Base-by-base conservation (phyloP, 1,140 invertebrate genomes). In the Zophobas atratus region DNA sequence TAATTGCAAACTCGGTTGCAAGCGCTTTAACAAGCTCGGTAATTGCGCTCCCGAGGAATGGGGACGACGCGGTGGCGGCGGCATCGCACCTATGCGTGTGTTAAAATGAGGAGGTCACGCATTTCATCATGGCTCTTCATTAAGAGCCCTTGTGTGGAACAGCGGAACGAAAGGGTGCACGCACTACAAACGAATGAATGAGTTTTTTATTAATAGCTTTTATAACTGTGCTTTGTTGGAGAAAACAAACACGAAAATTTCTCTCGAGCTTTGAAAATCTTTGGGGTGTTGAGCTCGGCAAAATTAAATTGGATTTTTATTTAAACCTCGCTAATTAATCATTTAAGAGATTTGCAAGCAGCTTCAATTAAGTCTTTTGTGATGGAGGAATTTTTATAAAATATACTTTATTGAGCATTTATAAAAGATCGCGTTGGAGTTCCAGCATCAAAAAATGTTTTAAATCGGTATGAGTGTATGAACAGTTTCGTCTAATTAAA, bases 1-100 rank as follows among this genome's bases (percentile, higher is more conserved):
- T 83, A 83, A 83, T 83, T 80, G 80, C 77, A 77, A 79, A 78
- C 71, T 80, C 78, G 73, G 51, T 51, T 63, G 80, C 72, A 77
- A 77, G 79, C 75, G 77, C 70, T 79, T 81, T 81, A 81, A 80
- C 79, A 80, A 78, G 80, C 79, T 78, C 41, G 51, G 77, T 83
- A 82, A 83, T 83, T 82, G 80, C 60, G 78, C 77, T 75, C 80
- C 71, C 20, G 77, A 76, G 79, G 77, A 73, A 32, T 46, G 76
- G 56, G 38, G 39, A 48, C 38, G 43, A 36, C 6, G 70, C 70
- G 36, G 35, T 38, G 63, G 38, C 34, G 63, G n/a, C 43, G 63
- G 20, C 41, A 20, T 20, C 38, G 60, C 56, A 60, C 56, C 56
- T 60, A 36, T 60, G 56, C 56, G 35, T 60, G 56, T 39, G 36